A percentile compares a stretch with the other conserved stretches of the same genome.
phyloP scores from a whole-genome alignment of 1,140 invertebrate species.

The Procambarus virginalis region DNA sequence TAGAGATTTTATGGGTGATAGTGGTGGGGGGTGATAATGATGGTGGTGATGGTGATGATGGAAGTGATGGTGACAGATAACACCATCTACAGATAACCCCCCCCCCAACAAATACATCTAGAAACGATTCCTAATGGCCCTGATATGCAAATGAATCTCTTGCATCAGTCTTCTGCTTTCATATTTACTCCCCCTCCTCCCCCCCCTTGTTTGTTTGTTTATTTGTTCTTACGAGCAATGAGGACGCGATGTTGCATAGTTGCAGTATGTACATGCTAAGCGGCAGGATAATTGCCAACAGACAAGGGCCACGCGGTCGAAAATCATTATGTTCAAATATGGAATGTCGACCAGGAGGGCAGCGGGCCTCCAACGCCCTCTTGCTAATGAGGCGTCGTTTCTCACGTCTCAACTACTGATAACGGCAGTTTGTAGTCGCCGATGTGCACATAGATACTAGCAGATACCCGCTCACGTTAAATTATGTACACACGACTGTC shows the following conservation, averaged over 20 bases:
- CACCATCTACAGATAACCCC: too few species aligned
- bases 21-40: too few species aligned
- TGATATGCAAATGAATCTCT: slow-evolving; percentile 39
- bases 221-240: too few species aligned
- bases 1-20: too few species aligned
- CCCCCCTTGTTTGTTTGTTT: too few species aligned
- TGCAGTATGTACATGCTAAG: neutral
- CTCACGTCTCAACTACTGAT: neutral
- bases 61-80: slow-evolving; percentile 36
- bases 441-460: neutral
- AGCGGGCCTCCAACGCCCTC: slow-evolving; percentile 7
- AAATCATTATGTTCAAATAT: slow-evolving; percentile 37
- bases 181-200: too few species aligned
- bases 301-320: slow-evolving; percentile 9
- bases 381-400: neutral
- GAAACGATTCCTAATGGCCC: slow-evolving; percentile 10
- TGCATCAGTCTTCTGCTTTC: too few species aligned
- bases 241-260: neutral
- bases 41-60: too few species aligned
- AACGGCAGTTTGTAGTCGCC: neutral
- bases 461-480: neutral
- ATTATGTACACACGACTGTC: neutral
- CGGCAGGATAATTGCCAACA: slow-evolving; percentile 16
- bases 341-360: slow-evolving; percentile 4
- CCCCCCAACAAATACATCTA: too few species aligned